Conservation (phyloP, 2,888 invertebrate species). For the Archips crataeganus region DNA sequence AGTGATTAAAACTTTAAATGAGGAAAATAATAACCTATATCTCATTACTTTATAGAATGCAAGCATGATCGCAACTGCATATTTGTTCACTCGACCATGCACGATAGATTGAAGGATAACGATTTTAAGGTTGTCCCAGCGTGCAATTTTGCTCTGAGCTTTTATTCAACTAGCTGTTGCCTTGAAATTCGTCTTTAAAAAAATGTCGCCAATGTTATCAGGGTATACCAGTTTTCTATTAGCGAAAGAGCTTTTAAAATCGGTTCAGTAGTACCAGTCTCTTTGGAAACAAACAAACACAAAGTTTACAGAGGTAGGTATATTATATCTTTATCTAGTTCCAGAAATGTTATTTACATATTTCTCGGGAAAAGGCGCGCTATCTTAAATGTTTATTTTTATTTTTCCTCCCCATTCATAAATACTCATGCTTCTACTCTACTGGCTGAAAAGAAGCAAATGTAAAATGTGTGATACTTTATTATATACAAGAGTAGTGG, state of each 20-base stretch:
- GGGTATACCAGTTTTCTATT: too few relatives aligned
- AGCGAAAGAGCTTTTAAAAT: too few relatives aligned
- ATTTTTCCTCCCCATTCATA: background rate
- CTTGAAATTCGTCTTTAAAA: too few relatives aligned
- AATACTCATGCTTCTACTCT: background rate
- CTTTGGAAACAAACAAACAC: too few relatives aligned
- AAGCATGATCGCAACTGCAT: background rate
- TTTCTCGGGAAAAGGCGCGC: background rate
- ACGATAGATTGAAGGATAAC: background rate
- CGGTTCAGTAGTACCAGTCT: too few relatives aligned
- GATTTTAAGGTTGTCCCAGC: too few relatives aligned
- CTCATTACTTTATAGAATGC: background rate
- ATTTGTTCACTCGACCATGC: background rate
- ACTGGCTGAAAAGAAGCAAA: background rate
- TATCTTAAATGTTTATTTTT: background rate
- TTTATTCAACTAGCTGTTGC: too few relatives aligned
- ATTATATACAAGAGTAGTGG: background rate
- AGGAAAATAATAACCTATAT: too few relatives aligned
- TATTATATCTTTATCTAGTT: background rate
- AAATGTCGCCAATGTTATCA: too few relatives aligned
- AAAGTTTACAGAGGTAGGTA: background rate
- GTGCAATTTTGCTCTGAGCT: too few relatives aligned
- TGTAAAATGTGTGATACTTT: conserved; percentile 1
- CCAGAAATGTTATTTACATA: background rate
- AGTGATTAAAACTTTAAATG: too few relatives aligned